These are phyloP conservation scores for Drosophila quadrilineata DNA, from an alignment of 1,140 invertebrate genomes.

Conservation along the genomic window DNA sequence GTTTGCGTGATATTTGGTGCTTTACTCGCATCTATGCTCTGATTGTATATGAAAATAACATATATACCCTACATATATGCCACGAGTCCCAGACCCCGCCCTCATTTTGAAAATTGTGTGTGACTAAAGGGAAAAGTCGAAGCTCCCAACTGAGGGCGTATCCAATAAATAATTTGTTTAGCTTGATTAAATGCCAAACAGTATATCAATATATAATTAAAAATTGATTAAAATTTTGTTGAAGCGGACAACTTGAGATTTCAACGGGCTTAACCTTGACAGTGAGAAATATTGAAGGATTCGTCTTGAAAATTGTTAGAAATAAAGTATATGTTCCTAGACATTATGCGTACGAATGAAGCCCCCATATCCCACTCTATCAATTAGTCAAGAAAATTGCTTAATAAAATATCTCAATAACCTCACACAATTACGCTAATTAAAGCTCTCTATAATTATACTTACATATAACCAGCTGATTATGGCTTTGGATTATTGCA, in stretches of 20 bases:
- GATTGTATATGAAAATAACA: constrained; percentile 35
- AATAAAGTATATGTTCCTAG: too few relatives aligned
- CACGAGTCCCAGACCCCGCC: neutral
- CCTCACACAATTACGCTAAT: neutral
- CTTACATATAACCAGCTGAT: neutral
- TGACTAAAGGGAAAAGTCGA: neutral
- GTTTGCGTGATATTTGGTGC: constrained; percentile 43
- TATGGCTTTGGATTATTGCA: neutral
- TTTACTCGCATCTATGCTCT: constrained; percentile 39
- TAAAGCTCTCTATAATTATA: neutral
- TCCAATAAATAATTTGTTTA: constrained; percentile 10
- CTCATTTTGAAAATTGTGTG: neutral
- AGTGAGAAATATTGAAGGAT: constrained; percentile 1
- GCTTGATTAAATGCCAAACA: constrained; percentile 11
- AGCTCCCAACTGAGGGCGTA: constrained; percentile 1
- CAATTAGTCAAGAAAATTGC: neutral
- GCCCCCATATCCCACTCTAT: too few relatives aligned
- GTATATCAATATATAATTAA: neutral
- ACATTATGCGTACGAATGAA: too few relatives aligned
- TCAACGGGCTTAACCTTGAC: constrained; percentile 14
- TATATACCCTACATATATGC: constrained; percentile 1
- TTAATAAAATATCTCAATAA: neutral
- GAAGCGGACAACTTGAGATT: neutral
- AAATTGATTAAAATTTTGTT: constrained; percentile 13
- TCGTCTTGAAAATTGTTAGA: too few relatives aligned